A percentile compares a stretch with the other conserved stretches of the same genome.
Conservation (phyloP, 2,888 invertebrate genomes). For the Chrysodeixis includens region DNA sequence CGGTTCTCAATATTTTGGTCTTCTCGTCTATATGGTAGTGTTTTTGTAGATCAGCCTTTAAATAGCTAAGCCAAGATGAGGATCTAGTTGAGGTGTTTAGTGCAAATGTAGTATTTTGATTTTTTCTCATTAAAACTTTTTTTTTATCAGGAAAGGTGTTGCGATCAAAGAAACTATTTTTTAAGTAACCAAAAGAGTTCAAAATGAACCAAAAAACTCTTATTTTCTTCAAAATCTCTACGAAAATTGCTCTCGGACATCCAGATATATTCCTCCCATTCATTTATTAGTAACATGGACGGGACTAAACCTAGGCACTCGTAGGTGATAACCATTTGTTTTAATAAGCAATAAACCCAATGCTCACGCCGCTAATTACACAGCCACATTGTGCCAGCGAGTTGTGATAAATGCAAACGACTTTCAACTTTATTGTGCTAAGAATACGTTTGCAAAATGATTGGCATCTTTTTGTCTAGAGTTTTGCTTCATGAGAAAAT, state of each 20-base stretch:
- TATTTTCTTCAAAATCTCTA: neutral
- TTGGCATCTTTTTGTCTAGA: neutral
- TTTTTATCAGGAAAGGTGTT: no score
- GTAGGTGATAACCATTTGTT: conserved; percentile 45
- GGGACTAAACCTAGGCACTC: conserved; percentile 23
- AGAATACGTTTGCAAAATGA: neutral
- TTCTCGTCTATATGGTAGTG: no score
- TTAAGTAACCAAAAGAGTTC: no score
- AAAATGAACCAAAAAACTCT: neutral
- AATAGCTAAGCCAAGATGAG: no score
- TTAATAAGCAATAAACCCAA: conserved; percentile 45
- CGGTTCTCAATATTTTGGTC: no score
- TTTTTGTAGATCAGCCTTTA: no score
- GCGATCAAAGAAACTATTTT: no score
- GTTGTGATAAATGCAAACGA: neutral
- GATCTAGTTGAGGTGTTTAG: no score
- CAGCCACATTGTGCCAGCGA: conserved; percentile 26
- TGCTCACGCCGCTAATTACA: conserved; percentile 36
- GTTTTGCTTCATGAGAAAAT: neutral
- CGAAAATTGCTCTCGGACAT: neutral
- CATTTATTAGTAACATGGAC: conserved; percentile 19
- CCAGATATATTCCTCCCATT: neutral
- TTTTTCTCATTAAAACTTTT: no score
- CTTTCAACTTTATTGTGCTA: conserved; percentile 6
- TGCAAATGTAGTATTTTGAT: no score